These are phyloP conservation scores for Nipponacmea schrenckii DNA, from an alignment of 2,888 invertebrate species.

Conservation along the genomic window DNA sequence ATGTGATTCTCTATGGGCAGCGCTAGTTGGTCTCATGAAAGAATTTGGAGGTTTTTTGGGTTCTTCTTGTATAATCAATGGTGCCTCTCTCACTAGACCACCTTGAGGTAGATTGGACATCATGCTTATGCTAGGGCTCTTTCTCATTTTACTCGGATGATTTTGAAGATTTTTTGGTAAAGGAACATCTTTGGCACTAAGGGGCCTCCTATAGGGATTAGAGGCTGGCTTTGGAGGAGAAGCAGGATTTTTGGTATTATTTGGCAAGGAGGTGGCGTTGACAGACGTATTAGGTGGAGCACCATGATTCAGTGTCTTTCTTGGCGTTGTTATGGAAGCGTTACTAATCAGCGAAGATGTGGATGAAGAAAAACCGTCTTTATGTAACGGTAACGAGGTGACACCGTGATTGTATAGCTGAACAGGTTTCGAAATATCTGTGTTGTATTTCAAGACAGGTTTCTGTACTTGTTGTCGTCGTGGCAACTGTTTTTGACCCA, in stretches of 20 bases:
- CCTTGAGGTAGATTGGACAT: slow-evolving; percentile 12
- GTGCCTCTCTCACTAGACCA: slow-evolving; percentile 14
- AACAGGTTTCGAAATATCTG: slow-evolving; percentile 44
- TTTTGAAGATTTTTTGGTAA: slow-evolving; percentile 40
- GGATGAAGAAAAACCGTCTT: not conserved
- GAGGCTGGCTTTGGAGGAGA: slow-evolving; percentile 22
- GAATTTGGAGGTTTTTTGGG: slow-evolving; percentile 17
- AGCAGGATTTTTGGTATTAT: not conserved
- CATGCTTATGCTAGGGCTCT: slow-evolving; percentile 26
- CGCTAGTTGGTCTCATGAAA: slow-evolving; percentile 25
- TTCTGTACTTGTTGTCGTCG: slow-evolving; percentile 52
- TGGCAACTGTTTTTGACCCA: slow-evolving; percentile 55
- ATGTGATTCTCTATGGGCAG: not conserved
- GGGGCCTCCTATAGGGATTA: slow-evolving; percentile 56
- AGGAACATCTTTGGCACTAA: slow-evolving; percentile 59
- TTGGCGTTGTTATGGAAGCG: not conserved
- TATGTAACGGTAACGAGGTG: slow-evolving; percentile 4
- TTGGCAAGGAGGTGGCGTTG: not conserved
- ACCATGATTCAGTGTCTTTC: not conserved
- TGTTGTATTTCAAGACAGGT: slow-evolving; percentile 55
- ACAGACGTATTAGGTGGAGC: not conserved
- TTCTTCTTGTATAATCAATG: not conserved
- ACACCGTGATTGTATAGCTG: slow-evolving; percentile 49
- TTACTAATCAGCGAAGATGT: slow-evolving; percentile 11
- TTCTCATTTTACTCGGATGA: slow-evolving; percentile 34